Evolutionary conservation across 2,888 invertebrate species (phyloP).

Genomic region (Acleris laterana): DNA sequence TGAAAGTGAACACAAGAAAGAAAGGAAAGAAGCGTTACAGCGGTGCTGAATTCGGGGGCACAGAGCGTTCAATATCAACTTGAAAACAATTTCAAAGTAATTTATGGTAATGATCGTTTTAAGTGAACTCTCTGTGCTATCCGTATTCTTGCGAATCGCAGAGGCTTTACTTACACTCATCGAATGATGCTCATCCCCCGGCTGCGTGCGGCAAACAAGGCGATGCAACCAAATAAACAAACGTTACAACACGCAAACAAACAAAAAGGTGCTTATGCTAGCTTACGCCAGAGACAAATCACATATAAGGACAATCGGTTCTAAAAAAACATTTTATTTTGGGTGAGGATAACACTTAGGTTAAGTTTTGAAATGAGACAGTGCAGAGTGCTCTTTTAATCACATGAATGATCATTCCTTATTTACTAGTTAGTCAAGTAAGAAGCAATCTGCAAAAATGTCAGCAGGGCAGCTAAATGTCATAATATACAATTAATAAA

Average conservation of each 20-base stretch:
- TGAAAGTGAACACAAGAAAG: conserved; percentile 20
- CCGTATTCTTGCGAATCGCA: conserved; percentile 22
- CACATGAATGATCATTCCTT: too few species aligned
- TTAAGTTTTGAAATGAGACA: too few species aligned
- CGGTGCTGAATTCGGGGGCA: conserved; percentile 13
- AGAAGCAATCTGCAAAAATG: too few species aligned
- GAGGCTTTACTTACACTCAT: conserved; percentile 87
- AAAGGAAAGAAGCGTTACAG: conserved; percentile 22
- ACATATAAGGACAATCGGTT: too few species aligned
- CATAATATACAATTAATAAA: background rate
- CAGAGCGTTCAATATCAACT: conserved; percentile 12
- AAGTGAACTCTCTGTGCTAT: conserved; percentile 13
- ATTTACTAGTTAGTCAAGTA: too few species aligned
- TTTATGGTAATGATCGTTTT: background rate
- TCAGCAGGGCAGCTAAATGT: background rate
- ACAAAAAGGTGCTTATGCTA: conserved; percentile 41
- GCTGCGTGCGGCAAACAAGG: conserved; percentile 81
- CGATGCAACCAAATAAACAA: conserved; percentile 80
- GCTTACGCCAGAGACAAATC: background rate
- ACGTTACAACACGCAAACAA: conserved; percentile 72
- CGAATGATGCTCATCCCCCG: conserved; percentile 89
- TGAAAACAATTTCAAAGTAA: background rate
- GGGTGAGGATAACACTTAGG: too few species aligned
- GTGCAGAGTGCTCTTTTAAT: too few species aligned
- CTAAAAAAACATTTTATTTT: too few species aligned